Base-by-base conservation (phyloP, 2,113 vertebrate species). In the Lamprotornis superbus region DNA sequence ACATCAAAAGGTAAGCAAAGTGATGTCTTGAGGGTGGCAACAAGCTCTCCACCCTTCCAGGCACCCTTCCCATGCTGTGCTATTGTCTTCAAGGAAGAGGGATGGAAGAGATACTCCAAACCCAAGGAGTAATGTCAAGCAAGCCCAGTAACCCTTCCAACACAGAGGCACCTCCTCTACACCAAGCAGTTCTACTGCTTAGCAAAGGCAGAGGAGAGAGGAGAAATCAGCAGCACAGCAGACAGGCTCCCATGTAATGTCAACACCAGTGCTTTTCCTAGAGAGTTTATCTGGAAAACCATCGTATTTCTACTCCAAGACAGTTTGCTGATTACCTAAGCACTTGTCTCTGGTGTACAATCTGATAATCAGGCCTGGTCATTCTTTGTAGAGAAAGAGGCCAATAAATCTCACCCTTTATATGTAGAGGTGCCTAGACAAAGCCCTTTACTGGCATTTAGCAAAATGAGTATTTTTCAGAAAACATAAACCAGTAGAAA, bases 321-420 rank as follows among this genome's bases (percentile, higher is more conserved):
- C 97, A 97, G 97, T 97, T 94, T 97, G 97, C 95, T 97, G 97
- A 98, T 98, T 97, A 98, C 97, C 96, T 98, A 98, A 98, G 97
- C 97, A 97, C 97, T 98, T 94, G 95, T 97, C 97, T 97, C 95
- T 97, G 91, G 96, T 94, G 95, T 97, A 97, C 98, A 95, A 98
- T 98, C 98, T 98, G 97, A 98, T 98, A 98, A 98, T 97, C 97
- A 95, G 92, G 89, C 79, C 94, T 81, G 91, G 96, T 97, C 96
- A 97, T 97, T 97, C 96, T 98, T 92, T 94, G 97, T 84, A 97
- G 96, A 98, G 97, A 98, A 98, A 98, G 97, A 97, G 91, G 97
- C 95, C 95, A 98, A 98, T 98, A 98, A 98, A 98, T 97, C 97
- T 98, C 89, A 97, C 89, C 94, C 96, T 97, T 97, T 95, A 61